phyloP scores from a whole-genome alignment of 2,113 vertebrate genomes.

The Platysternon megacephalum region DNA sequence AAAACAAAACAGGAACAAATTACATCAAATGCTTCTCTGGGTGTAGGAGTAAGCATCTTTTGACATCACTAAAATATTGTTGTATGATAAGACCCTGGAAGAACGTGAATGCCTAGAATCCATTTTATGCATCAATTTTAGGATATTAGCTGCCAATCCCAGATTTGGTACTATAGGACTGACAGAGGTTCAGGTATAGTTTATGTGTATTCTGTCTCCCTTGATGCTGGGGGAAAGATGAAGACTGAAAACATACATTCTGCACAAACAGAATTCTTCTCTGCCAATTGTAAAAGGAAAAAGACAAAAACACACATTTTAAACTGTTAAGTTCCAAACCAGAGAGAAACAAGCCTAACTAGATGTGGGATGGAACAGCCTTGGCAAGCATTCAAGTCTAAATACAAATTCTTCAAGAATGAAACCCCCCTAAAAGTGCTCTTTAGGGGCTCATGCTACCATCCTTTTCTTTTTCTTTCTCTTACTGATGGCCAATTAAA shows the following conservation, averaged over 20 bases:
- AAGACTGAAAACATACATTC: neutral
- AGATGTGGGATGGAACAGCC: rapidly evolving
- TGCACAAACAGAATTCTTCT: neutral
- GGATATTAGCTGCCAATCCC: neutral
- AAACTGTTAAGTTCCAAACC: neutral
- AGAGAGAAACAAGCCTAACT: neutral
- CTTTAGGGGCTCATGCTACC: neutral
- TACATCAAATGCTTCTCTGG: rapidly evolving
- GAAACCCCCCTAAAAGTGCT: neutral
- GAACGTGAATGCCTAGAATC: neutral
- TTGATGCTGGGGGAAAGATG: neutral
- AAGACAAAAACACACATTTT: neutral
- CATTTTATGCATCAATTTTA: neutral
- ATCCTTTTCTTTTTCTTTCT: neutral
- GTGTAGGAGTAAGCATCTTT: neutral
- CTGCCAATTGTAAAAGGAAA: neutral
- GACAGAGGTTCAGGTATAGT: neutral
- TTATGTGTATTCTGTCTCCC: neutral
- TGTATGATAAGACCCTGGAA: neutral
- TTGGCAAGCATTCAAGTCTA: neutral
- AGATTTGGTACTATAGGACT: rapidly evolving
- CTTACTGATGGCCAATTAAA: neutral
- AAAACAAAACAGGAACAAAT: neutral
- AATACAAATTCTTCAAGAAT: neutral
- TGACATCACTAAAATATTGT: neutral